Evolutionary conservation across 2,113 vertebrate species (phyloP), one percentile per base, ranked within the genome.

Genomic region (Mustela nigripes): DNA sequence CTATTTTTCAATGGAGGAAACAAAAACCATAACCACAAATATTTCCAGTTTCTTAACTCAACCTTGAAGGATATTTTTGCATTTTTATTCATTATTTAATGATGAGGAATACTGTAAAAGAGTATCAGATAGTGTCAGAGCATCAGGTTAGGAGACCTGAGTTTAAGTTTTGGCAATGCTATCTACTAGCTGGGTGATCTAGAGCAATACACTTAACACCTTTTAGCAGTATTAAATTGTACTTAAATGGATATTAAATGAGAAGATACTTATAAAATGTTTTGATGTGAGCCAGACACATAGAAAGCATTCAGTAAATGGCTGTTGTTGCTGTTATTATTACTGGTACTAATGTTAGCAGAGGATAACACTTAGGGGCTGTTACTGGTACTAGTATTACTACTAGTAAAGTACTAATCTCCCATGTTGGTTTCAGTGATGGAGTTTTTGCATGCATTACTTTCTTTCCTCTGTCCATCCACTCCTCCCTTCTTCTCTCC

Each of bases 1-100:
- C 97, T 97, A 5, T 91, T 98, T 98, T 96, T 98, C 98, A 98
- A 97, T 97, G 97, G 96, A 98, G 97, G 97, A 98, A 97, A 97
- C 87, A 97, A 98, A 97, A 97, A 93, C 39, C 81, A 79, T 94
- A 94, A 96, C 97, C 97, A 94, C 97, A 98, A 96, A 96, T 94
- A 97, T 95, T 96, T 98, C 36, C 91, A 97, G 88, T 98, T 98
- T 95, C 89, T 97, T 96, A 97, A 95, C 87, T 97, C 95, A 94
- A 96, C 96, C 91, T 96, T 93, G 93, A 96, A 94, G 73, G 90
- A 50, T 97, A 91, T 94, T 97, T 97, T 86, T 93, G 50, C 36
- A 88, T 94, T 96, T 96, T 96, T 97, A 96, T 94, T 97, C 90
- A 94, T 95, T 91, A 95, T 94, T 98, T 97, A 97, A 94, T 97